Evolutionary conservation across 2,888 invertebrate species (phyloP).

Genomic region (Brachypalpus laphriformis): DNA sequence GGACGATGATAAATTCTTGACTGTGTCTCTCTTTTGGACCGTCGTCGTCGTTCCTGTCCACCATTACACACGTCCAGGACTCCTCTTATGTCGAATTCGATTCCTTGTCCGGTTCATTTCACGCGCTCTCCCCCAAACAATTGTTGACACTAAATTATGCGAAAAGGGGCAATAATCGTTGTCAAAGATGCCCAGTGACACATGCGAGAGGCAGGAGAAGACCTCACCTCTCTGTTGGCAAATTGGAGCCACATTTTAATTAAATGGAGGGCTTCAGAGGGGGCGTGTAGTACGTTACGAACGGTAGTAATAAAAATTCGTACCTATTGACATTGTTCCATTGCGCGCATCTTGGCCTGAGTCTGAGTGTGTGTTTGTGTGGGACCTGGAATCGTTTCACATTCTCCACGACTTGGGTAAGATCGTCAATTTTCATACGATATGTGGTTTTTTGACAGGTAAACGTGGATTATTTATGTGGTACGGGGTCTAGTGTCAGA

Average conservation of each 20-base stretch:
- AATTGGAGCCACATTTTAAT: slow-evolving; percentile 66
- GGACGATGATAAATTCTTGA: slow-evolving; percentile 65
- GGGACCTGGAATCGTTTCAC: slow-evolving; percentile 37
- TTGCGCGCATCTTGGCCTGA: slow-evolving; percentile 37
- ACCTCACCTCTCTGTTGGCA: slow-evolving; percentile 41
- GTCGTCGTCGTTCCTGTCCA: slow-evolving; percentile 25
- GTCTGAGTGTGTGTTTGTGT: slow-evolving; percentile 5
- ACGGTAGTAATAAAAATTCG: slow-evolving; percentile 70
- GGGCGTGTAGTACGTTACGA: slow-evolving; percentile 10
- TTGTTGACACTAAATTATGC: slow-evolving; percentile 73
- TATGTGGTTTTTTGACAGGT: slow-evolving; percentile 69
- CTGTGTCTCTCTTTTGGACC: slow-evolving; percentile 2
- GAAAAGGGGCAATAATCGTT: slow-evolving; percentile 67
- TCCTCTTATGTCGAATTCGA: not conserved
- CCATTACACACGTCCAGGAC: not conserved
- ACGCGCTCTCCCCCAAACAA: slow-evolving; percentile 64
- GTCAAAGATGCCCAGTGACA: slow-evolving; percentile 59
- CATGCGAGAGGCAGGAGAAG: not conserved
- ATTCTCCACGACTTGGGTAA: slow-evolving; percentile 25
- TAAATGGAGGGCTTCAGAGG: slow-evolving; percentile 42
- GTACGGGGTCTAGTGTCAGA: slow-evolving; percentile 59
- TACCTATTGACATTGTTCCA: slow-evolving; percentile 72
- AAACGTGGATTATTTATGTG: slow-evolving; percentile 71
- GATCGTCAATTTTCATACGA: slow-evolving; percentile 65
- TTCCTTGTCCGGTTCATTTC: slow-evolving; percentile 43